Evolutionary conservation across 92 coral and sea anemone genomes (phyloP).

Genomic region (Diadumene lineata): DNA sequence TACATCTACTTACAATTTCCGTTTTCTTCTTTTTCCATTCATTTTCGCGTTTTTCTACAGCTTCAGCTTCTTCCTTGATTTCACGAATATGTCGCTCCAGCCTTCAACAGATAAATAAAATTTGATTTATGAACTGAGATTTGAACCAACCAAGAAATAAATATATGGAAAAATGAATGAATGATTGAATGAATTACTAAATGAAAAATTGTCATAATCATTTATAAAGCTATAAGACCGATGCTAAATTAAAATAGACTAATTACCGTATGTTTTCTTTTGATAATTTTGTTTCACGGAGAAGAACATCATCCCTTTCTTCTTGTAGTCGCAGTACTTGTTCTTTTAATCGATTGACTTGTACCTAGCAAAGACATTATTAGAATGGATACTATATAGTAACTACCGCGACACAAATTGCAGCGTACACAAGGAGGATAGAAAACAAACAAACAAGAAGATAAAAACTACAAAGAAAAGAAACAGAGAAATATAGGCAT

Average conservation of each 20-base stretch:
- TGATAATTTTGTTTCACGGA: slow-evolving; percentile 71
- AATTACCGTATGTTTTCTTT: slow-evolving; percentile 84
- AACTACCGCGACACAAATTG: too few relatives aligned
- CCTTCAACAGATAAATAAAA: slow-evolving; percentile 48
- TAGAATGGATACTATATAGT: too few relatives aligned
- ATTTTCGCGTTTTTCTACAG: slow-evolving; percentile 75
- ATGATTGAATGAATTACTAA: too few relatives aligned
- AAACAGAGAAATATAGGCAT: too few relatives aligned
- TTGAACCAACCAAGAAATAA: too few relatives aligned
- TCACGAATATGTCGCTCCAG: slow-evolving; percentile 85
- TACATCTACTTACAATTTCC: slow-evolving; percentile 73
- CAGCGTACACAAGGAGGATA: too few relatives aligned
- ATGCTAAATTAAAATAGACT: not conserved
- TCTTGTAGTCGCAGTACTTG: slow-evolving; percentile 72
- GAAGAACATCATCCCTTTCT: slow-evolving; percentile 71
- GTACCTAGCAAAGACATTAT: slow-evolving; percentile 59
- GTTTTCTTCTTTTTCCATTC: slow-evolving; percentile 84
- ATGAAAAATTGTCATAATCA: not conserved
- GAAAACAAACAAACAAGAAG: too few relatives aligned
- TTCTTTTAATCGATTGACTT: slow-evolving; percentile 84
- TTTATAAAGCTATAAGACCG: too few relatives aligned
- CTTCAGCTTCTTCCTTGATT: slow-evolving; percentile 70
- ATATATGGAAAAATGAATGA: too few relatives aligned
- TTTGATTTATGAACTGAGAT: too few relatives aligned
- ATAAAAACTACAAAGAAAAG: too few relatives aligned